These are phyloP conservation scores for Matsumyia berberina DNA, from an alignment of 2,888 invertebrate species.

Conservation along the genomic window DNA sequence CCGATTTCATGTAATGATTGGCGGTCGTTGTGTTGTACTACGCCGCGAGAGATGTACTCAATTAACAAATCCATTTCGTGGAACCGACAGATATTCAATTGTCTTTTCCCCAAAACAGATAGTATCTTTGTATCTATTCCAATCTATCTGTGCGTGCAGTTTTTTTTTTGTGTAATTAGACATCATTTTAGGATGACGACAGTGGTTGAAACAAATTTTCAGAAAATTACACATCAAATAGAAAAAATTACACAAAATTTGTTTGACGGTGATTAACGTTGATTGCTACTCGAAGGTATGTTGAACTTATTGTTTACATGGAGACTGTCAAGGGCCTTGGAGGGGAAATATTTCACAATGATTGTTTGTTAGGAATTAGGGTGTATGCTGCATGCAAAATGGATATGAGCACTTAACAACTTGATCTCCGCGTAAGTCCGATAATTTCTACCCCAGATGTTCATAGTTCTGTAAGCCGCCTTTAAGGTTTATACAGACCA, in stretches of 20 bases:
- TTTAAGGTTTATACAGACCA: too few species aligned
- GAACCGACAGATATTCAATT: conserved; percentile 28
- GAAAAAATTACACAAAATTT: not conserved
- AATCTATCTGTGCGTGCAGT: not conserved
- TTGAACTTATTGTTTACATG: conserved; percentile 24
- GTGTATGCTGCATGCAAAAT: too few species aligned
- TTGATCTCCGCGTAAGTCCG: too few species aligned
- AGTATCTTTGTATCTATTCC: conserved; percentile 11
- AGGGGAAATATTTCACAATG: not conserved
- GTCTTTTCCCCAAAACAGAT: conserved; percentile 16
- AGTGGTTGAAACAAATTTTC: conserved; percentile 4
- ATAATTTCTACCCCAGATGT: too few species aligned
- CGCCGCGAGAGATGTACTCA: conserved; percentile 26
- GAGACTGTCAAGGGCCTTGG: not conserved
- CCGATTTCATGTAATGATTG: conserved; percentile 40
- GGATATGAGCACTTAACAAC: too few species aligned
- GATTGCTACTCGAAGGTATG: conserved; percentile 12
- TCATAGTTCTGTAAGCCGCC: too few species aligned
- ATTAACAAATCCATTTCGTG: conserved; percentile 28
- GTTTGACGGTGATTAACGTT: conserved; percentile 4
- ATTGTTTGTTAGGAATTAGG: not conserved
- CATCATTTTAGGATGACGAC: conserved; percentile 1
- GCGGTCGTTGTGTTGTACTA: conserved; percentile 9
- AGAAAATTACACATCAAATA: not conserved
- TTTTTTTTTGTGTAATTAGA: conserved; percentile 4